phyloP scores from a whole-genome alignment of 1,140 invertebrate genomes.

The Copidosoma floridanum region DNA sequence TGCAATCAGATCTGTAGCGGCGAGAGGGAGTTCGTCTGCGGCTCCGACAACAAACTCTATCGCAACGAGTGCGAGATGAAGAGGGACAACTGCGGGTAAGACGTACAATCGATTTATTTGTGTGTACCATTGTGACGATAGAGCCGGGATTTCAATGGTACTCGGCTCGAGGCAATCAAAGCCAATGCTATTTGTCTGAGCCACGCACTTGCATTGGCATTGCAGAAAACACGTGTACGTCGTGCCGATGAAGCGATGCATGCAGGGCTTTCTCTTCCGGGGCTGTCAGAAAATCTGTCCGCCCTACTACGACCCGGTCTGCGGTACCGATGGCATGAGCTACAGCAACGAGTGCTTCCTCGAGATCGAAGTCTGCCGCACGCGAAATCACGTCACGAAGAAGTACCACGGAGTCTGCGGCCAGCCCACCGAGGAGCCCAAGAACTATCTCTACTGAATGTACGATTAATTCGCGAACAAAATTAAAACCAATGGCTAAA shows the following conservation, averaged over 20 bases:
- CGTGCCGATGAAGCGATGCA: conserved; percentile 79
- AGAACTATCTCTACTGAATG: conserved; percentile 68
- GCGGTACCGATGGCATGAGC: conserved; percentile 83
- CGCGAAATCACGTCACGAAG: conserved; percentile 66
- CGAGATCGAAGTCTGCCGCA: conserved; percentile 84
- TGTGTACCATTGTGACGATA: neutral
- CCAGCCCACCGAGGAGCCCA: conserved; percentile 67
- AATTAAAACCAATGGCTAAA: neutral
- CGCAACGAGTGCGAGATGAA: conserved; percentile 92
- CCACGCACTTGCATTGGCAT: conserved; percentile 11
- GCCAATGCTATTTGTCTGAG: neutral
- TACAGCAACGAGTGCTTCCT: conserved; percentile 93
- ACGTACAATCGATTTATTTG: conserved; percentile 11
- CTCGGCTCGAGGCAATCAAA: neutral
- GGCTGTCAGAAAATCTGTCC: conserved; percentile 85
- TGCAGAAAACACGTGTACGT: conserved; percentile 83
- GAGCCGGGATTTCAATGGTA: neutral
- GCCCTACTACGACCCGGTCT: conserved; percentile 82
- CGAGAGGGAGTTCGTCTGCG: conserved; percentile 81
- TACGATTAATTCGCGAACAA: neutral
- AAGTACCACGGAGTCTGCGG: conserved; percentile 69
- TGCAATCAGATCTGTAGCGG: conserved; percentile 76
- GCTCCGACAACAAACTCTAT: conserved; percentile 89
- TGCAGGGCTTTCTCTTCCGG: conserved; percentile 78
- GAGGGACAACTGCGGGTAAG: conserved; percentile 86